A percentile compares a stretch with the other conserved stretches of the same genome.
These are phyloP conservation scores for Ictidomys tridecemlineatus DNA, from an alignment of 2,113 vertebrate genomes.

Conservation along the genomic window DNA sequence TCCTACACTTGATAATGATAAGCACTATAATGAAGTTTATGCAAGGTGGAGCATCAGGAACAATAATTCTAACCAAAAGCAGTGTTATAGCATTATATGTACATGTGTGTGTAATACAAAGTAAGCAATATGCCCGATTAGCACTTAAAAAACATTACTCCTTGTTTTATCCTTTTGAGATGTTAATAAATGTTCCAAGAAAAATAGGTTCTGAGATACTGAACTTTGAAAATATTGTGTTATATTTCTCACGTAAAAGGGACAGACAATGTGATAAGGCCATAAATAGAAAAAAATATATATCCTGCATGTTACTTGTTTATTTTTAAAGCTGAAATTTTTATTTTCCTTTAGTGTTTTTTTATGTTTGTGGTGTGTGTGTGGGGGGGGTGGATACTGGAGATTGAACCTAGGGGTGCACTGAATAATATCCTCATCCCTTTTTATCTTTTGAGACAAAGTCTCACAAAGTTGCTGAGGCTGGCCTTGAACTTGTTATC, in stretches of 20 bases:
- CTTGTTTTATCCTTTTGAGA: conserved; percentile 17
- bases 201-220: conserved; percentile 26
- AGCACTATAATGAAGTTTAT: background rate
- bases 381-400: no score
- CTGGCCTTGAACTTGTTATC: no score
- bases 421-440: no score
- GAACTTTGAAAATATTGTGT: background rate
- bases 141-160: background rate
- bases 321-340: background rate
- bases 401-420: no score
- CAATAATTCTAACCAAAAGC: background rate
- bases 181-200: conserved; percentile 27
- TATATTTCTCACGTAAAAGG: conserved; percentile 28
- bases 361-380: no score
- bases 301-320: background rate
- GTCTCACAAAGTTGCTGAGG: no score
- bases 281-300: background rate
- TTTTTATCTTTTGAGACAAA: no score
- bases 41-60: background rate
- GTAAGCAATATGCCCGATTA: background rate
- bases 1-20: background rate
- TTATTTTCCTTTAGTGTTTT: background rate
- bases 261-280: background rate
- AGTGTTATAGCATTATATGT: background rate
- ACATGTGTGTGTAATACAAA: background rate